Evolutionary conservation across 2,797 vertebrate species (phyloP), one percentile per base, ranked within the genome.

Genomic region (Buphagus erythrorhynchus): DNA sequence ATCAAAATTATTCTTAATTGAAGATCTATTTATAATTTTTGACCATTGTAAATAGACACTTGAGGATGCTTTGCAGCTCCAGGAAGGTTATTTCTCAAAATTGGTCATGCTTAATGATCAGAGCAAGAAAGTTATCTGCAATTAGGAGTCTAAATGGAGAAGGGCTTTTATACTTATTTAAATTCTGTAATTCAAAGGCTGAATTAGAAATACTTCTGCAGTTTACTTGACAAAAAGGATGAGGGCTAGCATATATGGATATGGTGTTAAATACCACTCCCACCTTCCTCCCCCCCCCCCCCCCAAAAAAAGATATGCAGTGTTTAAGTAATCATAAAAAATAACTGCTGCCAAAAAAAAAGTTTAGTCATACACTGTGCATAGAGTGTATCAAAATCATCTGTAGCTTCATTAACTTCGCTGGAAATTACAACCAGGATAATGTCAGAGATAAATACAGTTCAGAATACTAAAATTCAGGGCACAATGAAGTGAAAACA

Each of bases 331-430:
- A 86, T 75, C 88, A 88, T 75, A 83, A 88, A 90, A 88, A 55
- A 83, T 65, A 80, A 84, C 9, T 51, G 42, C 72, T 91, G 74
- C 75, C 67, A 79, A 72, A 88, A 90, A 90, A 71, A 85, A 93
- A 74, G 62, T 93, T 93, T 73, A 94, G 73, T 84, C 46, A 38
- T 93, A 72, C 51, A 12, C 65, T 83, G 85, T 86, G 73, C 89
- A 63, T 31, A 31, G 59, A 88, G 49, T 90, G 43, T 78, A 65
- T 81, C 79, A 94, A 84, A 96, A 95, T 94, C 33, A 76, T 96
- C 94, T 81, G 49, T 88, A 78, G 73, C 85, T 93, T 96, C 90
- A 94, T 91, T 95, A 95, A 93, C 69, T 96, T 95, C 2, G 0
- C 73, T 86, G 66, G 79, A 82, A 93, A 90, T 95, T 95, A 90